These are phyloP conservation scores for Bolinopsis microptera DNA, from an alignment of 37 sponge, comb jelly and placozoan species.

Conservation along the genomic window DNA sequence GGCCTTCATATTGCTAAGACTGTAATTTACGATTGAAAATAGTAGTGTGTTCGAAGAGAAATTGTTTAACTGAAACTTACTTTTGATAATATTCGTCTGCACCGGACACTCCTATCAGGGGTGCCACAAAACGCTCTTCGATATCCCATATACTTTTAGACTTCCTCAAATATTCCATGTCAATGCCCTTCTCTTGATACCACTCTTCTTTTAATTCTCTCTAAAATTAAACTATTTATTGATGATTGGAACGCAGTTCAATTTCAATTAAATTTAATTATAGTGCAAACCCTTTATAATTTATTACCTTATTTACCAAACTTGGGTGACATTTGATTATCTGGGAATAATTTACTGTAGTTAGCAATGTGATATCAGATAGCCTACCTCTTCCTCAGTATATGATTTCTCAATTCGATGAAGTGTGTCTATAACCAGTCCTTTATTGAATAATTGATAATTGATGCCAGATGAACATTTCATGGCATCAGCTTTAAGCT, in stretches of 20 bases:
- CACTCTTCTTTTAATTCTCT: slow-evolving; percentile 26
- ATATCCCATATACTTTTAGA: not conserved
- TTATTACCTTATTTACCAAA: too few species aligned
- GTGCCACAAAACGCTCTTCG: not conserved
- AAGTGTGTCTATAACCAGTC: not conserved
- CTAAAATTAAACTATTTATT: too few species aligned
- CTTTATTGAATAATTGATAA: not conserved
- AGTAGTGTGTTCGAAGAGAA: too few species aligned
- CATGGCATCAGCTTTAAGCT: not conserved
- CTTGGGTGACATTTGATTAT: too few species aligned
- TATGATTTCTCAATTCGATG: not conserved
- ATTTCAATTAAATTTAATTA: too few species aligned
- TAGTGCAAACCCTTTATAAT: too few species aligned
- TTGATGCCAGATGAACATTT: not conserved
- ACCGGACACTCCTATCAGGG: not conserved
- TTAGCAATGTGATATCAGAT: too few species aligned
- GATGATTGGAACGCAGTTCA: too few species aligned
- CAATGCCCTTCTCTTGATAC: not conserved
- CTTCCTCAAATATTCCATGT: not conserved
- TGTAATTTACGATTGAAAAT: too few species aligned
- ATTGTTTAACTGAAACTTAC: not conserved
- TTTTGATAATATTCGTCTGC: not conserved
- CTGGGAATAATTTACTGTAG: too few species aligned
- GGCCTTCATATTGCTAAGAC: too few species aligned
- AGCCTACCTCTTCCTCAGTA: slow-evolving; percentile 1